A percentile compares a stretch with the other conserved stretches of the same genome.
Evolutionary conservation across 2,113 vertebrate genomes (phyloP).

Genomic region (Elephantulus edwardii): DNA sequence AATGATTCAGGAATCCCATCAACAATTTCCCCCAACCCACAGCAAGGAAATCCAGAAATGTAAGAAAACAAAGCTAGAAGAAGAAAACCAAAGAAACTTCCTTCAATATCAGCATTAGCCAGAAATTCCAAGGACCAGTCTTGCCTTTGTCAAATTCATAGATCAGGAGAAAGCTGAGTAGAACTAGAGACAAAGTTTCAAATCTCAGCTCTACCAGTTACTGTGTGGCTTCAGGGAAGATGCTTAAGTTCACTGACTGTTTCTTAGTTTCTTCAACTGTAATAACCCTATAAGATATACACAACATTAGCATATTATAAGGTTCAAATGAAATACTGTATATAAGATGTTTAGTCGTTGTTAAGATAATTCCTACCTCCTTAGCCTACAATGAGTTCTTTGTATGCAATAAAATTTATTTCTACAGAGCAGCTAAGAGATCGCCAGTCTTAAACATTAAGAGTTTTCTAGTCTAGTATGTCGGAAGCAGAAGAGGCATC

Average conservation of each 20-base stretch:
- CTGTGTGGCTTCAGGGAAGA: background rate
- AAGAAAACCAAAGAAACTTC: background rate
- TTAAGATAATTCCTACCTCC: conserved; percentile 11
- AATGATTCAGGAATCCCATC: background rate
- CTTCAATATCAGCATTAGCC: background rate
- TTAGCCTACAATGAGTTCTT: background rate
- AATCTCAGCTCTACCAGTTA: background rate
- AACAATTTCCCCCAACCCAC: background rate
- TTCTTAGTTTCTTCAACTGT: background rate
- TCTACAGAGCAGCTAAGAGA: background rate
- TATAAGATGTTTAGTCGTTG: background rate
- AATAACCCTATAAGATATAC: background rate
- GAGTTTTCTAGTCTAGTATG: background rate
- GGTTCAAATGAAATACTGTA: background rate
- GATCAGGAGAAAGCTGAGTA: background rate
- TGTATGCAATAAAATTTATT: background rate
- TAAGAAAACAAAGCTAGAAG: background rate
- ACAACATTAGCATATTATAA: background rate
- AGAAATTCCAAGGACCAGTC: background rate
- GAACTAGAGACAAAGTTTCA: background rate
- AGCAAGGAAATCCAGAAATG: background rate
- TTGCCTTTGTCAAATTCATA: background rate
- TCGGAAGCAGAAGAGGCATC: too few relatives aligned
- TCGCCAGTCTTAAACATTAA: background rate
- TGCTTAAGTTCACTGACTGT: conserved; percentile 12